Percentiles rank a stretch among this genome's conserved stretches.
These are phyloP conservation scores for Tuta absoluta DNA, from an alignment of 2,888 invertebrate species.

Conservation along the genomic window DNA sequence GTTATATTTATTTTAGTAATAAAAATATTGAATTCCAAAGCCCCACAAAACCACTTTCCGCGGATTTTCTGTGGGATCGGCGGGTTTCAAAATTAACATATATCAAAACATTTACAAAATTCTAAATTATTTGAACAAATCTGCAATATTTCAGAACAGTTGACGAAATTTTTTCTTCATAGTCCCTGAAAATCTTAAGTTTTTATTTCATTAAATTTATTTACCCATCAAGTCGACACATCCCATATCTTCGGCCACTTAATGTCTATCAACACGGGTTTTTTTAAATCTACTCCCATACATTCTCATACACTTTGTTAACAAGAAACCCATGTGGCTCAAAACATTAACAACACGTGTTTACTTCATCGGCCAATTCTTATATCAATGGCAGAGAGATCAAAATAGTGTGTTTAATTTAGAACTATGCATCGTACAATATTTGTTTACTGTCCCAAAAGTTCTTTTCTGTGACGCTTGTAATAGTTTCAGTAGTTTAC, in stretches of 20 bases:
- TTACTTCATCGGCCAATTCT: constrained; percentile 13
- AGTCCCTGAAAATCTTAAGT: neutral
- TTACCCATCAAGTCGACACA: constrained; percentile 22
- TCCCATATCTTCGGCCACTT: constrained; percentile 49
- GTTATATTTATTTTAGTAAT: no score
- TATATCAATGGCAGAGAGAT: constrained; percentile 16
- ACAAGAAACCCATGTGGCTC: constrained; percentile 62
- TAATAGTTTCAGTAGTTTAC: neutral
- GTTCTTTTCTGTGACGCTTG: neutral
- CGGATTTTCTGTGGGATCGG: no score
- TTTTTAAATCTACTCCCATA: constrained; percentile 63
- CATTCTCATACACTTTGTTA: constrained; percentile 72
- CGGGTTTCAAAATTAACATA: no score
- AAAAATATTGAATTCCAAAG: no score
- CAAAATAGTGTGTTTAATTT: constrained; percentile 17
- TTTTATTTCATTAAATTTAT: constrained; percentile 6
- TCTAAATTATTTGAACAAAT: no score
- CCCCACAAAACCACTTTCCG: no score
- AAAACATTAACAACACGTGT: constrained; percentile 30
- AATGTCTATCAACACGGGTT: constrained; percentile 65
- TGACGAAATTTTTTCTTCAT: neutral
- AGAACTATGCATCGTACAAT: neutral
- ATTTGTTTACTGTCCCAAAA: constrained; percentile 11
- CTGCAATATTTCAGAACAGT: no score
- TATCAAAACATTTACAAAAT: no score